Evolutionary conservation across 1,140 invertebrate genomes (phyloP), one percentile per base, ranked within the genome.

Genomic region (Globodera rostochiensis): DNA sequence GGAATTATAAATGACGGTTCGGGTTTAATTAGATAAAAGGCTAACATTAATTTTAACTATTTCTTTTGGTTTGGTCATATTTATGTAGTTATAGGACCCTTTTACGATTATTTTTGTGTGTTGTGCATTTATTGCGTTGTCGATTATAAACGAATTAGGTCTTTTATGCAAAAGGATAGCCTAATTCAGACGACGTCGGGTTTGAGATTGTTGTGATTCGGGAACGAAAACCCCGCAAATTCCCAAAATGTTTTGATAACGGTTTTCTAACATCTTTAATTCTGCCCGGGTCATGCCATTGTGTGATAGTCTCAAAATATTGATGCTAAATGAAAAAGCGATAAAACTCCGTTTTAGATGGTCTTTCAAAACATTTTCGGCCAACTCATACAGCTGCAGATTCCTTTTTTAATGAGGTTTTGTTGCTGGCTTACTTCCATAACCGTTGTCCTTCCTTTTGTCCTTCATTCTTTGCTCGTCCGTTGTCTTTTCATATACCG

Each of bases 1-100:
- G 74, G 57, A 19, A 69, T 85, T 21, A 80, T 86, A 74, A 76
- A 73, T 71, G 77, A 84, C 13, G 80, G 84, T 87, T 36, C 49
- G 84, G 70, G 73, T 67, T n/a, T 46, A 76, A 4, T 19, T 25
- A 13, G 11, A 25, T 25, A 25, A 25, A 25, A 25, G 36, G 36
- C 36, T 36, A 36, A 36, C 36, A 36, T 36, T 36, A 36, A 1
- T 36, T 36, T 36, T 36, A 36, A 36, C 36, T 36, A 36, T 36
- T 36, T 36, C 36, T 36, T 36, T 36, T 36, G 36, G 2, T 3
- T 36, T 36, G 36, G 36, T 36, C 36, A 36, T 36, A 36, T 36
- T 36, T 36, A 36, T 36, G 36, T 36, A 36, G 1, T 36, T 36
- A 36, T 36, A 36, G 36, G 36, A 1, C 36, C 36, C 36, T 36